Base-by-base conservation (phyloP, 30 jellyfish, hydroid and myxozoan species). In the Sanderia malayensis region DNA sequence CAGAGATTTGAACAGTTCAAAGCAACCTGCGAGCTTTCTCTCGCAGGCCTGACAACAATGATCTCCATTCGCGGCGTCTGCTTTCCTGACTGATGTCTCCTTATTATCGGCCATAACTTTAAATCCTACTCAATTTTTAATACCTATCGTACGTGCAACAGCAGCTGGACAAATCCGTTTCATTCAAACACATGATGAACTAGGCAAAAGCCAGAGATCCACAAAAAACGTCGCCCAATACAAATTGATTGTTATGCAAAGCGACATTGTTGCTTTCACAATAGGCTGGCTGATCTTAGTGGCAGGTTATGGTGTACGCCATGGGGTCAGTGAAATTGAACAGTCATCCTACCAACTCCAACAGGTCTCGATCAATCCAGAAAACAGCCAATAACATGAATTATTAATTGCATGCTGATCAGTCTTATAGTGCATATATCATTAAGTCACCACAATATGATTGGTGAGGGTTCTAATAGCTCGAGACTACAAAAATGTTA, bases 251-350 rank as follows among this genome's bases (percentile, higher is more conserved):
- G 82, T 47, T 34, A 78, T 78, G 89, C 78, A 78, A 78, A 78
- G 53, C 89, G 34, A 37, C 75, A 77, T 64, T 69, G 89, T 66
- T 53, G n/a, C n/a, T n/a, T n/a, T n/a, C n/a, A n/a, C n/a, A n/a
- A n/a, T 78, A 4, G 70, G 58, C 58, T 65, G 31, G 63, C 46
- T 78, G 89, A 78, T 78, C 89, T 78, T 82, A 78, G 57, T 61
- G 71, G 74, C 89, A 78, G 89, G 89, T 78, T 49, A 19, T 49
- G 64, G 18, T 11, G 27, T 11, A 49, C 23, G 64, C 18, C 64
- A 18, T 19, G 18, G 64, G 64, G 64, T 49, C 64, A 49, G 4
- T 19, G 27, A 4, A 24, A 49, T 15, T 49, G 8, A 49, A 49
- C 64, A 49, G 18, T 49, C 25, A 11, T 49, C 23, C 64, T 49